These are phyloP conservation scores for Oxycera nigricornis DNA, from an alignment of 2,888 invertebrate species.

Conservation along the genomic window DNA sequence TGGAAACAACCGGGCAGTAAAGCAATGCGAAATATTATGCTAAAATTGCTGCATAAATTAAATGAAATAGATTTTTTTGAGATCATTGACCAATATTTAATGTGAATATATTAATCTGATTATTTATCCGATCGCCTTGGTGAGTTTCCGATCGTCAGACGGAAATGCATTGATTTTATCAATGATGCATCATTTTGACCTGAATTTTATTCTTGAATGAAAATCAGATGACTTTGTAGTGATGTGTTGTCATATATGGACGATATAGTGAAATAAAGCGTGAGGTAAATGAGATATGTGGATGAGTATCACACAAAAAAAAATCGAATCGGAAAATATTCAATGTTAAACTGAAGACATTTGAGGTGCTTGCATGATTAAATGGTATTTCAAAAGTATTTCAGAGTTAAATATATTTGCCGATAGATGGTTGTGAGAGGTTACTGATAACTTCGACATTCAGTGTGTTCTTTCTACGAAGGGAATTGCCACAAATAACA, in stretches of 20 bases:
- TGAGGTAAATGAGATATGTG: background rate
- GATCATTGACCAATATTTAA: conserved; percentile 31
- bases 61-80: background rate
- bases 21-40: conserved; percentile 13
- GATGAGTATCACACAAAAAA: background rate
- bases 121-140: background rate
- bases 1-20: background rate
- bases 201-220: background rate
- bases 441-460: too few species aligned
- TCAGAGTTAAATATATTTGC: too few species aligned
- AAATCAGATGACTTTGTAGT: background rate
- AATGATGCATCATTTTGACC: background rate
- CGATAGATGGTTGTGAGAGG: too few species aligned
- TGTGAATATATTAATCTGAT: background rate
- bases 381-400: too few species aligned
- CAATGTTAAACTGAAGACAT: background rate
- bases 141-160: background rate
- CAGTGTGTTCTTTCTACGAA: too few species aligned
- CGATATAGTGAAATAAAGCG: background rate
- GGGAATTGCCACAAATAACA: too few species aligned
- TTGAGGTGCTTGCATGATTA: background rate
- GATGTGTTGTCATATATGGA: background rate
- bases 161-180: background rate
- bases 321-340: background rate
- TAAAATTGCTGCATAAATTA: background rate